phyloP scores from a whole-genome alignment of 2,113 vertebrate species.

The Pluvianellus socialis region DNA sequence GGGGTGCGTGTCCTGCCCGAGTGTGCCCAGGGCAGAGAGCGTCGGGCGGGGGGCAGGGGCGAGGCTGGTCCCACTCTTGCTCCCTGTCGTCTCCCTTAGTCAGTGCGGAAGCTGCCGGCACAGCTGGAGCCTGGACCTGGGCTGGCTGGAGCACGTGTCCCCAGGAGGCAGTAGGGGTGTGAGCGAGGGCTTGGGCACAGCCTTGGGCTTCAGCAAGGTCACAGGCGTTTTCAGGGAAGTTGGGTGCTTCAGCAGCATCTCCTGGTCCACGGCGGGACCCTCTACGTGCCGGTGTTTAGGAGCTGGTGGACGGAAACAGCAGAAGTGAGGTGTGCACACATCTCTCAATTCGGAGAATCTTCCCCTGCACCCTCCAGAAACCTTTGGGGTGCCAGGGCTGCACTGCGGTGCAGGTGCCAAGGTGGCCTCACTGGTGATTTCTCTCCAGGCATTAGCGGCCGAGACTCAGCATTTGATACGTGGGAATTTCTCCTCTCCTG shows the following conservation, averaged over 20 bases:
- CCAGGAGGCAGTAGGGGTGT: neutral
- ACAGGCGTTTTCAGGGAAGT: neutral
- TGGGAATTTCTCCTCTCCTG: neutral
- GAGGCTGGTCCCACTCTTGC: neutral
- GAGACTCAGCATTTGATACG: neutral
- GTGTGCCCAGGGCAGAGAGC: neutral
- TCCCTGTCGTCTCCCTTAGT: neutral
- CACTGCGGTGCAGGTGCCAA: neutral
- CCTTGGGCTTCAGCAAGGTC: neutral
- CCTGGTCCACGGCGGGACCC: neutral
- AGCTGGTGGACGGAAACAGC: neutral
- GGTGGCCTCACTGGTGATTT: neutral
- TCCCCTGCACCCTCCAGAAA: neutral
- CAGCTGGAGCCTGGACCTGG: neutral
- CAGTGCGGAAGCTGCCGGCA: neutral
- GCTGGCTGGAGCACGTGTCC: neutral
- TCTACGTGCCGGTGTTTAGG: neutral
- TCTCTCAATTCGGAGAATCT: neutral
- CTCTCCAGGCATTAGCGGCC: neutral
- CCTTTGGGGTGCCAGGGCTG: neutral
- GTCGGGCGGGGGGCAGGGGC: fast-evolving
- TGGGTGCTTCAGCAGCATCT: neutral
- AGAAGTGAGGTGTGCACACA: neutral
- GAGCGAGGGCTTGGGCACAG: neutral
- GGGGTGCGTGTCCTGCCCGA: neutral